phyloP scores from a whole-genome alignment of 1,140 invertebrate genomes.

The Pseudomyrmex gracilis region DNA sequence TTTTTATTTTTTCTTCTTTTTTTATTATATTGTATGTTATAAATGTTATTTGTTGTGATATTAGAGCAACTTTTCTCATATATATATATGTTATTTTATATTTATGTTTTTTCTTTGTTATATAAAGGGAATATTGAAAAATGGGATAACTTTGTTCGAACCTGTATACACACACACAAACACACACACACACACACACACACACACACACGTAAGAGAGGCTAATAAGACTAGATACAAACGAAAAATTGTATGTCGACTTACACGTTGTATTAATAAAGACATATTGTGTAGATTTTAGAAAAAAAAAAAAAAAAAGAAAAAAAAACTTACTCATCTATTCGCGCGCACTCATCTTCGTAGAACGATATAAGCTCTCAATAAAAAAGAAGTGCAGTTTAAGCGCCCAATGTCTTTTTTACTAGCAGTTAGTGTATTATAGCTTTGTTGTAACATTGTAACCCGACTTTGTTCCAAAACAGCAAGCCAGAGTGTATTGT shows the following conservation, averaged over 20 bases:
- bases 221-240: constrained; percentile 37
- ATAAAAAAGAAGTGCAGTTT: not conserved
- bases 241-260: constrained; percentile 28
- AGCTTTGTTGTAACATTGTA: too few species aligned
- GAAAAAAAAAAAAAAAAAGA: not conserved
- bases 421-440: too few species aligned
- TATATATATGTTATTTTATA: constrained; percentile 3
- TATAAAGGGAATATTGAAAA: constrained; percentile 18
- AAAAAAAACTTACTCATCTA: constrained; percentile 32
- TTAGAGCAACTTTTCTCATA: constrained; percentile 8
- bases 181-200: too few species aligned
- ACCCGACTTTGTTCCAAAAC: too few species aligned
- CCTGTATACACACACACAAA: constrained; percentile 7
- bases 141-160: not conserved
- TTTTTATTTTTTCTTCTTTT: not conserved
- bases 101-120: not conserved
- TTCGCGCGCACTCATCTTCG: not conserved
- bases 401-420: too few species aligned
- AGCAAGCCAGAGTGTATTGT: too few species aligned
- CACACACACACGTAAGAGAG: not conserved
- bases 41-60: constrained; percentile 24
- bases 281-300: constrained; percentile 7
- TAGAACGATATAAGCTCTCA: not conserved
- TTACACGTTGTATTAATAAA: constrained; percentile 57
- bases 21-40: constrained; percentile 17